Evolutionary conservation across 2,888 invertebrate species (phyloP), one percentile per base, ranked within the genome.

Genomic region (Nemotelus pantherinus): DNA sequence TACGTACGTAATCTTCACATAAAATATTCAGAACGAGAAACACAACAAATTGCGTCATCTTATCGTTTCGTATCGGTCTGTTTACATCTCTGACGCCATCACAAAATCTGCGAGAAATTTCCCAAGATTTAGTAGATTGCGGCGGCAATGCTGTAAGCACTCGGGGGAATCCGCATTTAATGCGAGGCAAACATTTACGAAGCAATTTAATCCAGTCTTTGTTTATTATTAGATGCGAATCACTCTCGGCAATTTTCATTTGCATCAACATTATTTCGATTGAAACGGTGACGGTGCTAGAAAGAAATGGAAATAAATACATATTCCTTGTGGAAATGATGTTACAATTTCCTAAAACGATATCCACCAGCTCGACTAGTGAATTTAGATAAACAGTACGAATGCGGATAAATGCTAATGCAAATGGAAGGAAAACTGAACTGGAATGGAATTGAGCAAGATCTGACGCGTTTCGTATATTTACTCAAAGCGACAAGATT

Each of bases 131-230:
- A 7, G 39, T 43, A 39, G 4, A 63, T 63, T 63, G 43, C 39
- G 39, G 7, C 3, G 3, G 43, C 43, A 43, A 63, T 25, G 41
- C 3, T 41, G 63, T 39, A 41, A 43, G 63, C 9, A 41, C 63
- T 63, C 63, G 4, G 10, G 41, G 63, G 63, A 63, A 39, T 41
- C 41, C 25, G 43, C 63, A 43, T 63, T 43, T 25, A 63, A 39
- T 63, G 9, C 41, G 63, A 25, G n/a, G 39, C 63, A 63, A 63
- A 63, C 63, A 63, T 63, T 63, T 63, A 63, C 63, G 63, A 63
- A 63, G 63, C 63, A 63, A 63, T 63, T 63, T 63, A 63, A 63
- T 63, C 63, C 43, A 63, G 63, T 41, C 63, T 43, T 63, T 63
- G 63, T 63, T 63, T 63, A 63, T 63, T 63, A 63, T 63, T 63